These are phyloP conservation scores for Parnassius glacialis DNA, from an alignment of 2,888 invertebrate species.

Conservation along the genomic window DNA sequence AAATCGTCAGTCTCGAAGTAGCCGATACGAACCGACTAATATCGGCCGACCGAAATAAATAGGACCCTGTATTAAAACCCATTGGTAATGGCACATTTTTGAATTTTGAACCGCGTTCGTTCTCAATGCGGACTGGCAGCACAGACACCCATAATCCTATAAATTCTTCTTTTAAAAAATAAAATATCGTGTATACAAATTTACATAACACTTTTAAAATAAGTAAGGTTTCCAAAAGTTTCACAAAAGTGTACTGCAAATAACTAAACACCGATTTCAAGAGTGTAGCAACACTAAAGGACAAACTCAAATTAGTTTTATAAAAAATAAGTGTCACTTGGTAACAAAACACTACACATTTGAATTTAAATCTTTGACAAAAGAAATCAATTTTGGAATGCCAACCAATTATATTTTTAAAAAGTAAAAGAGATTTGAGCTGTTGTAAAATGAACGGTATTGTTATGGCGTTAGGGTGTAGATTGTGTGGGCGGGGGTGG, in stretches of 20 bases:
- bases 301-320: neutral
- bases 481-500: constrained; percentile 37
- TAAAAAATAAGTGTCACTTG: too few relatives aligned
- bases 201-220: constrained; percentile 13
- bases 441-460: constrained; percentile 15
- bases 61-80: constrained; percentile 43
- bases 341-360: neutral
- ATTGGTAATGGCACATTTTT: constrained; percentile 35
- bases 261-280: constrained; percentile 11
- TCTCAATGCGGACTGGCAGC: constrained; percentile 20
- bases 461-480: constrained; percentile 25
- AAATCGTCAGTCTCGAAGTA: constrained; percentile 63
- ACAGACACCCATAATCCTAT: constrained; percentile 22
- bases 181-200: neutral
- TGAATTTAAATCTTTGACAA: neutral
- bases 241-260: constrained; percentile 15
- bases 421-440: neutral
- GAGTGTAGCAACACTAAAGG: too few relatives aligned
- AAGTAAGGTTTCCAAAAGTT: neutral
- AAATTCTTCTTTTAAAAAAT: neutral
- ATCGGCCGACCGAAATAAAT: constrained; percentile 36
- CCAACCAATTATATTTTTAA: neutral
- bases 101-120: constrained; percentile 31
- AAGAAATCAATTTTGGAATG: neutral
- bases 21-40: constrained; percentile 38